Base-by-base conservation (phyloP, 2,888 invertebrate species). In the Nezara viridula region DNA sequence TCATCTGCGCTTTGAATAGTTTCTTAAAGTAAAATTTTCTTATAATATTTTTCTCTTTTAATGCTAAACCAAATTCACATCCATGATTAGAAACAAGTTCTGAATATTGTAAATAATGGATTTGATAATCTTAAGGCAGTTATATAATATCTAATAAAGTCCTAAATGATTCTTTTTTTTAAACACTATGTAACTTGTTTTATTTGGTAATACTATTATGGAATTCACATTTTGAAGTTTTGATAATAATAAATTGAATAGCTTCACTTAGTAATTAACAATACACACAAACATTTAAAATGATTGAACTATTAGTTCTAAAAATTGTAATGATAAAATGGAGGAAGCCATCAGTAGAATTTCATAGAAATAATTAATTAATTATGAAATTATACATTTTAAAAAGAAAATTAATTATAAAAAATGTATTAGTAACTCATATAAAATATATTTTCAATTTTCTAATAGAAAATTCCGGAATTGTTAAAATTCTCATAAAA, bases 61-160 rank as follows among this genome's bases (percentile, higher is more conserved):
- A 19, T 73, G 37, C 66, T 73, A 73, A 73, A 73, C 37, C 66
- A 73, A 73, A 73, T 73, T 73, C 66, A 73, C 37, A 14, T 73
- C 37, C 14, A 73, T 73, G 37, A 6, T 73, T 73, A 37, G 32
- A 73, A 4, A 60, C 12, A 27, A 60, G 12, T 60, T 27, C 66
- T 19, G 37, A 73, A 37, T 32, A 16, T 5, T 66, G 1, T n/a
- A 55, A 1, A n/a, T 55, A 10, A n/a, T 21, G 27, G 27, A 37
- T 73, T 73, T 73, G 19, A 21, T 37, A 73, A 19, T 73, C 19
- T 37, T 37, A 73, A 73, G 32, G 37, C 37, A 73, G 37, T 19
- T 73, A 5, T 32, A 27, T 14, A 32, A 32, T 16, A 5, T 32
- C 9, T 37, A 37, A 19, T 37, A 37, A 19, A 73, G 32, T 32